Base-by-base conservation (phyloP, 92 coral and sea anemone genomes). In the Palythoa grandis region DNA sequence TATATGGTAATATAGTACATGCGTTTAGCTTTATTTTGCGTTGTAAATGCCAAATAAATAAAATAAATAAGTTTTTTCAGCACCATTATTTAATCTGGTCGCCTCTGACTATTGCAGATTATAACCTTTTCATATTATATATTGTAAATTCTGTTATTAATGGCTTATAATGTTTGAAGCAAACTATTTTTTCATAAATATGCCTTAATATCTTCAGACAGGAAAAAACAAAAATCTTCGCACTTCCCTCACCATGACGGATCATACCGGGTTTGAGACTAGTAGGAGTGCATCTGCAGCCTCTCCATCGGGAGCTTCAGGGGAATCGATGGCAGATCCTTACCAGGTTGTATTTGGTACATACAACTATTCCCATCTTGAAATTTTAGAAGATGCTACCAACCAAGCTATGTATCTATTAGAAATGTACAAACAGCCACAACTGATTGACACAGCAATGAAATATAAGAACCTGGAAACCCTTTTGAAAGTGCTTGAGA, bases 391-490 rank as follows among this genome's bases (percentile, higher is more conserved):
- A 73, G 92, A 90, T 65, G 76, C 92, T 14, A 53, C 88, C 58
- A 87, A 74, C 60, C 92, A 90, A 82, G 92, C 92, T 12, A 48
- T 90, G 92, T 88, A 90, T 91, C 69, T 90, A 63, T 80, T 87
- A 35, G 15, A 70, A 25, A 68, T 73, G 22, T 87, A 90, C 69
- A 72, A 72, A 25, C 92, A 65, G 68, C 83, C 88, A 0, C 92
- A 47, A 43, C 35, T 90, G 78, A 90, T 90, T 78, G 92, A 90
- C 83, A 87, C 92, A 40, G 92, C 92, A 24, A 90, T 90, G 92
- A 90, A 90, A 39, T 90, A 90, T 79, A 56, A 72, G 17, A 90
- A 90, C 79, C 87, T 90, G 52, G 92, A 86, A 58, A 87, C 78
- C 56, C 66, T 90, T 52, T 76, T 78, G 77, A 90, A 88, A 74